These are phyloP conservation scores for Acomys russatus DNA, from an alignment of 2,797 vertebrate genomes.

Conservation along the genomic window DNA sequence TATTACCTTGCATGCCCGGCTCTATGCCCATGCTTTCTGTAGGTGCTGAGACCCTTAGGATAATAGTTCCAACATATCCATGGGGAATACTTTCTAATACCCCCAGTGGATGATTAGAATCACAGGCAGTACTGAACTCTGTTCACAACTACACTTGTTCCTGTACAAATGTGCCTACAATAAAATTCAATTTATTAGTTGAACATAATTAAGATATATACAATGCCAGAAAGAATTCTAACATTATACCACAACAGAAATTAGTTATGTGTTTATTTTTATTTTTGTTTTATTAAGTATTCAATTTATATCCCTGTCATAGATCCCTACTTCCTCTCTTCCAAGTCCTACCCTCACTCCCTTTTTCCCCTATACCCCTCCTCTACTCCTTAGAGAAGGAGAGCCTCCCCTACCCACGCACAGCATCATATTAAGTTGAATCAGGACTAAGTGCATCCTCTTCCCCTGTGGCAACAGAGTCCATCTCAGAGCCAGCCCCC, in stretches of 20 bases:
- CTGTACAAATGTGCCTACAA: background rate
- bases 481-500: no score
- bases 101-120: background rate
- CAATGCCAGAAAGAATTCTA: background rate
- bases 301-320: no score
- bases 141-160: background rate
- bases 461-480: no score
- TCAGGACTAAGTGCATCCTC: no score
- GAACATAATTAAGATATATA: no score
- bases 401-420: no score
- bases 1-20: background rate
- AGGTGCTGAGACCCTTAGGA: background rate
- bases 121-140: background rate
- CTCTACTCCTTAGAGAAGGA: no score
- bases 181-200: background rate
- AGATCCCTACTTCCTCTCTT: no score
- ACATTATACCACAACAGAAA: background rate
- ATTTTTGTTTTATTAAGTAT: background rate
- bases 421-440: no score
- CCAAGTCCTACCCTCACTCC: no score
- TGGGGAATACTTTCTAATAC: background rate
- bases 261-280: background rate
- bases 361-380: no score
- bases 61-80: background rate
- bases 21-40: background rate